phyloP scores from a whole-genome alignment of 53 echinoderm and acorn worm species.

The Apostichopus leukothele region DNA sequence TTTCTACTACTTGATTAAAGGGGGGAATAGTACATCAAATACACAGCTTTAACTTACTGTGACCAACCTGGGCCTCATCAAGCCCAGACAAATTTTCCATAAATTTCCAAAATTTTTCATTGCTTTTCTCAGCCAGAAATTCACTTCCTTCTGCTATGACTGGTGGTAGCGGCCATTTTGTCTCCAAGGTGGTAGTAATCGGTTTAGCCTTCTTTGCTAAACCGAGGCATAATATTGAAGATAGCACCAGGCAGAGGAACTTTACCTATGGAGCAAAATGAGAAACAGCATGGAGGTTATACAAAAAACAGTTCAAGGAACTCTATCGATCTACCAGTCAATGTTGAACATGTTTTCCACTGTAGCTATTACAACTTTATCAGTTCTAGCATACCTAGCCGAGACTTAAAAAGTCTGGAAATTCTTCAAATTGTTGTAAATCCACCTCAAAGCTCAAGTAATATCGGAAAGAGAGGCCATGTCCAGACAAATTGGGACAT shows the following conservation, averaged over 20 bases:
- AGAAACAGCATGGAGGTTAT: not conserved
- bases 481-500: no score
- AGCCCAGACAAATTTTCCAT: constrained; percentile 64
- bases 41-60: constrained; percentile 12
- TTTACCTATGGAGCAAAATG: not conserved
- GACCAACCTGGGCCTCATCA: constrained; percentile 44
- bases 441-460: no score
- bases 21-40: not conserved
- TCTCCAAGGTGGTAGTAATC: constrained; percentile 79
- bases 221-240: not conserved
- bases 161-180: constrained; percentile 88
- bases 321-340: not conserved
- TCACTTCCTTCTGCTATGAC: constrained; percentile 86
- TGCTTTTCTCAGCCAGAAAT: constrained; percentile 81
- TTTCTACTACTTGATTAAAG: no score
- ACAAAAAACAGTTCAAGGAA: not conserved
- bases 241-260: not conserved
- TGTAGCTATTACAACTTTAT: no score
- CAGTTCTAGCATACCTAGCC: no score
- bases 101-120: constrained; percentile 78
- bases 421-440: no score
- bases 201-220: constrained; percentile 68
- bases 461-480: no score
- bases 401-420: no score
- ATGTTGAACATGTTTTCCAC: no score